Evolutionary conservation across 2,113 vertebrate species (phyloP).

Genomic region (Galbula dea): DNA sequence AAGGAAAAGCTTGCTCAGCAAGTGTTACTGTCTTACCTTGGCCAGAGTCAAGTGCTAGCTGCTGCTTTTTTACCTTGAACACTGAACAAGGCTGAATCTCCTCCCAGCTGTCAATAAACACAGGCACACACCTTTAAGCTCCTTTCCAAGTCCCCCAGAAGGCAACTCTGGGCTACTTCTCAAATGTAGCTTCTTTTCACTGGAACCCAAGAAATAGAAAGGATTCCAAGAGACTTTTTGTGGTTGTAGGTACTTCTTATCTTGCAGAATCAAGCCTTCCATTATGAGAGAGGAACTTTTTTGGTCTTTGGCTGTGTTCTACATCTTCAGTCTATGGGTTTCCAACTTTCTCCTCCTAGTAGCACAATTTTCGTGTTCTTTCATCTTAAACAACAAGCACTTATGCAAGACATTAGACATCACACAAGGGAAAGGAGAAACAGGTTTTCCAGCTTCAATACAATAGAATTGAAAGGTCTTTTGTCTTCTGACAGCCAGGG

Average conservation of each 20-base stretch:
- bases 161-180: neutral
- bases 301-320: neutral
- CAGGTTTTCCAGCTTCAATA: neutral
- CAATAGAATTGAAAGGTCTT: neutral
- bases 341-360: neutral
- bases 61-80: neutral
- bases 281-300: neutral
- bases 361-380: neutral
- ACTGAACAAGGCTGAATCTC: neutral
- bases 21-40: neutral
- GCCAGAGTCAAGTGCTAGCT: neutral
- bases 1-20: neutral
- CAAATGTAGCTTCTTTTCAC: neutral
- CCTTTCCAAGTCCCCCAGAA: neutral
- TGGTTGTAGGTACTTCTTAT: fast-evolving
- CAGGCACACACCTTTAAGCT: fast-evolving
- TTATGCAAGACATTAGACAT: neutral
- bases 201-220: neutral
- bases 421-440: neutral
- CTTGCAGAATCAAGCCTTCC: no score
- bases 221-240: neutral
- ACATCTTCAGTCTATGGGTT: neutral
- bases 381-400: neutral
- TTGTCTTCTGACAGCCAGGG: neutral
- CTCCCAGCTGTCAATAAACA: neutral